A percentile compares a stretch with the other conserved stretches of the same genome.
phyloP scores from a whole-genome alignment of 2,888 invertebrate species.

The Andrena fulva region DNA sequence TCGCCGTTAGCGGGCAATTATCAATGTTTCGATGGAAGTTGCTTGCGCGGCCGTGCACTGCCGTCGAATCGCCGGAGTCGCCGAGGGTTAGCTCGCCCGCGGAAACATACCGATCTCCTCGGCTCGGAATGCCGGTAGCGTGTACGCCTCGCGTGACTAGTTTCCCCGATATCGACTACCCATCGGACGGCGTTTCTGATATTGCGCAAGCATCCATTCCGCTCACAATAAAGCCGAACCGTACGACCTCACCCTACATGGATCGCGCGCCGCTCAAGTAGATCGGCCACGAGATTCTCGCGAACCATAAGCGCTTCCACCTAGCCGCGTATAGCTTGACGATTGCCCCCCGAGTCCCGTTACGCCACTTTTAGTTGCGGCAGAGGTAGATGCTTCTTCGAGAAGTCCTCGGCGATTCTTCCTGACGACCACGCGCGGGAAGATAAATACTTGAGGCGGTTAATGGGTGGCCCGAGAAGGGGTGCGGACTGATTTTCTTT shows the following conservation, averaged over 20 bases:
- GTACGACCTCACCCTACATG: conserved; percentile 62
- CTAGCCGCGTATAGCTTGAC: neutral
- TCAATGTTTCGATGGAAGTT: conserved; percentile 47
- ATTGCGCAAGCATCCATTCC: conserved; percentile 71
- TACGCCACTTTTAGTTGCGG: conserved; percentile 23
- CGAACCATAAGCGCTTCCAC: conserved; percentile 32
- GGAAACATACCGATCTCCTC: conserved; percentile 60
- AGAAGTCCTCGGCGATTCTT: conserved; percentile 5
- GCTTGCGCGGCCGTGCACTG: conserved; percentile 34
- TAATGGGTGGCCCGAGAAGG: too few relatives aligned
- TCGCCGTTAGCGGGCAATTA: conserved; percentile 52
- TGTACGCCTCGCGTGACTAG: conserved; percentile 72
- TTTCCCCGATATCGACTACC: conserved; percentile 70
- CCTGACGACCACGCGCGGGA: neutral
- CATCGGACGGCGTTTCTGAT: conserved; percentile 71
- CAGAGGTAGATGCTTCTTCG: neutral
- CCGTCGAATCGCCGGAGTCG: conserved; percentile 35
- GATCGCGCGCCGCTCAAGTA: conserved; percentile 41
- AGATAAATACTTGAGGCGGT: conserved; percentile 10
- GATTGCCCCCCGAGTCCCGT: conserved; percentile 18
- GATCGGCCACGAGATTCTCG: conserved; percentile 56
- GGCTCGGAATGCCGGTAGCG: conserved; percentile 69
- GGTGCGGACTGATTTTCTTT: too few relatives aligned
- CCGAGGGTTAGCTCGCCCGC: conserved; percentile 50
- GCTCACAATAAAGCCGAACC: conserved; percentile 59